Evolutionary conservation across 1,140 invertebrate genomes (phyloP).

Genomic region (Lordiphosa collinella): DNA sequence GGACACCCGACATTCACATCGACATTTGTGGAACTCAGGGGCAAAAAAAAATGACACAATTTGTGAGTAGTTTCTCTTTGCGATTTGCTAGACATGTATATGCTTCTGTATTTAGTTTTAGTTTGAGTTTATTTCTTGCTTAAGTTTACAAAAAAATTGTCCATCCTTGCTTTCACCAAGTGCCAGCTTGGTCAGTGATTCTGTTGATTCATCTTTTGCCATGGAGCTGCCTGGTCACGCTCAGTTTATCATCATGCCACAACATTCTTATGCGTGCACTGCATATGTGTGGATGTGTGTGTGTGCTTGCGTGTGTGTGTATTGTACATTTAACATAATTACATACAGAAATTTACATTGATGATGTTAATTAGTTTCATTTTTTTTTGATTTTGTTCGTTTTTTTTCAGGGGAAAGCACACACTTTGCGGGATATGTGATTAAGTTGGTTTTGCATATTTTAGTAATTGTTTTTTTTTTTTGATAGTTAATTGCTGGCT

Average conservation of each 20-base stretch:
- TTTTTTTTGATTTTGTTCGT: neutral
- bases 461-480: conserved; percentile 4
- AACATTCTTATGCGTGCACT: neutral
- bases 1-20: neutral
- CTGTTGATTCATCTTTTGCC: neutral
- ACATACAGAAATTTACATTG: conserved; percentile 70
- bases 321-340: conserved; percentile 45
- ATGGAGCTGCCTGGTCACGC: neutral
- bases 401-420: neutral
- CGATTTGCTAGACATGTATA: conserved; percentile 4
- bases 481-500: neutral
- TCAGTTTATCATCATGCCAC: neutral
- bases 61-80: neutral
- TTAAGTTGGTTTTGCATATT: conserved; percentile 5
- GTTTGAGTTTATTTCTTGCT: neutral
- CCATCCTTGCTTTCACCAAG: conserved; percentile 24
- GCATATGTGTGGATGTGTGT: neutral
- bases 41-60: neutral
- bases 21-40: neutral
- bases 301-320: conserved; percentile 7
- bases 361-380: conserved; percentile 31
- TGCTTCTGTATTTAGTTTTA: conserved; percentile 7
- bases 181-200: conserved; percentile 52
- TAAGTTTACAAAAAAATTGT: no score
- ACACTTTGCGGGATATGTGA: conserved; percentile 16